Conservation (phyloP, 1,140 invertebrate genomes). For the Aphelenchoides besseyi region DNA sequence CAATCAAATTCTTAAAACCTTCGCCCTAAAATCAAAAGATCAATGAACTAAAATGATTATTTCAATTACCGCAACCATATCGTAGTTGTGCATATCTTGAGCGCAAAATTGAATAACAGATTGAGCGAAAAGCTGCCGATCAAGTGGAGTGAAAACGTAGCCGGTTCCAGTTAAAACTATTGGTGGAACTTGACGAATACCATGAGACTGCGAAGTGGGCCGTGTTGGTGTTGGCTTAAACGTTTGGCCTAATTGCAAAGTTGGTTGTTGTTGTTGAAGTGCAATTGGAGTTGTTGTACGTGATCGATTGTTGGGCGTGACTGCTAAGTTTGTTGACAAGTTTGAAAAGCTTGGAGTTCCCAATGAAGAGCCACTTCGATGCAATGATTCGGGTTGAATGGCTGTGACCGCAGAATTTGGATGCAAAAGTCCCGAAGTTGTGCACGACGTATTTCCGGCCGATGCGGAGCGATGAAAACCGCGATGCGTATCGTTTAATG, state of each 20-base stretch:
- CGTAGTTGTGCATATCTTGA: conserved; percentile 53
- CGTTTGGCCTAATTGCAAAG: background rate
- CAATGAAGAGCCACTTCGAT: conserved; percentile 5
- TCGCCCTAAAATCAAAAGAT: conserved; percentile 39
- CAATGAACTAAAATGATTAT: conserved; percentile 6
- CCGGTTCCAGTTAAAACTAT: conserved; percentile 36
- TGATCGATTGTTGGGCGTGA: background rate
- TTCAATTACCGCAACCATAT: conserved; percentile 47
- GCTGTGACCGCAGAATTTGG: conserved; percentile 9
- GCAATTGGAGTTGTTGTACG: conserved; percentile 22
- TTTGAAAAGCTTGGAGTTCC: background rate
- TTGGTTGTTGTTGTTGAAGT: conserved; percentile 26
- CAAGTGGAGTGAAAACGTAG: conserved; percentile 50
- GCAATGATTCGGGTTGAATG: conserved; percentile 2
- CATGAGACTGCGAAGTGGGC: conserved; percentile 19
- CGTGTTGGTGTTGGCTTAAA: conserved; percentile 22
- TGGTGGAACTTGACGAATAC: conserved; percentile 16
- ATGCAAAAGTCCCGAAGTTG: conserved; percentile 17
- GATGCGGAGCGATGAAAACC: conserved; percentile 7
- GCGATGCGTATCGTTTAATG: conserved; percentile 15
- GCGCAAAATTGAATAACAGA: conserved; percentile 56
- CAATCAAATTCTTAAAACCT: conserved; percentile 52
- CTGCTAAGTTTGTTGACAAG: background rate
- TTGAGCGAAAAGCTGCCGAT: conserved; percentile 54
- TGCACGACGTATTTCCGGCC: conserved; percentile 7